These are phyloP conservation scores for Potamarius usumacintae DNA, from an alignment of 2,113 vertebrate genomes.

Conservation along the genomic window DNA sequence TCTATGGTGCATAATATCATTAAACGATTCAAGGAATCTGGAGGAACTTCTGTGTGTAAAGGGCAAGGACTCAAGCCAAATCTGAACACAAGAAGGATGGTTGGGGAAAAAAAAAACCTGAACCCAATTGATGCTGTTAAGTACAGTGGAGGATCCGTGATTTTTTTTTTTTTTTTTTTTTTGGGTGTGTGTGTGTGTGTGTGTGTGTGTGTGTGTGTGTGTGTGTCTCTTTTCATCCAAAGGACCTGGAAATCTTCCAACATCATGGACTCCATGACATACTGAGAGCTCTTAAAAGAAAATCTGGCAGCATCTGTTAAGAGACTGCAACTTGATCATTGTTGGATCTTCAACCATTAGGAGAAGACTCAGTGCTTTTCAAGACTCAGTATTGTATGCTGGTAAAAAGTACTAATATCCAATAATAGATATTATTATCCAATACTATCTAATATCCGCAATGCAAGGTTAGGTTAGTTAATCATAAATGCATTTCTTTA, in stretches of 20 bases:
- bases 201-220: not conserved
- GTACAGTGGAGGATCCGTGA: not conserved
- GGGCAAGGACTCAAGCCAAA: too few species aligned
- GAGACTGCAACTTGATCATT: not conserved
- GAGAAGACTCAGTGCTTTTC: not conserved
- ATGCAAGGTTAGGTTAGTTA: not conserved
- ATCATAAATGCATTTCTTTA: not conserved
- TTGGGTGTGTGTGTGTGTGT: too few species aligned
- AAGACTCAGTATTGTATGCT: not conserved
- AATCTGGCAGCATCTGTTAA: not conserved
- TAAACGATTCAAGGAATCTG: too few species aligned
- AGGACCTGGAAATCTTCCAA: not conserved
- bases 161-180: not conserved
- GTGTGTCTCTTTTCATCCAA: not conserved
- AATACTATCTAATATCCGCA: not conserved
- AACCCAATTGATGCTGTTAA: not conserved
- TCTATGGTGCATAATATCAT: too few species aligned
- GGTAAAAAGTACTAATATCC: not conserved
- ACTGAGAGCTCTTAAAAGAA: not conserved
- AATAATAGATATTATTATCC: too few species aligned
- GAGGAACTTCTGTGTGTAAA: too few species aligned
- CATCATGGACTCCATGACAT: not conserved
- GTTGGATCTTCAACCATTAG: not conserved
- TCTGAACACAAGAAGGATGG: not conserved
- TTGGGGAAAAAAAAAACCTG: not conserved